Conservation (phyloP, 2,888 invertebrate genomes). For the Hyalella azteca region DNA sequence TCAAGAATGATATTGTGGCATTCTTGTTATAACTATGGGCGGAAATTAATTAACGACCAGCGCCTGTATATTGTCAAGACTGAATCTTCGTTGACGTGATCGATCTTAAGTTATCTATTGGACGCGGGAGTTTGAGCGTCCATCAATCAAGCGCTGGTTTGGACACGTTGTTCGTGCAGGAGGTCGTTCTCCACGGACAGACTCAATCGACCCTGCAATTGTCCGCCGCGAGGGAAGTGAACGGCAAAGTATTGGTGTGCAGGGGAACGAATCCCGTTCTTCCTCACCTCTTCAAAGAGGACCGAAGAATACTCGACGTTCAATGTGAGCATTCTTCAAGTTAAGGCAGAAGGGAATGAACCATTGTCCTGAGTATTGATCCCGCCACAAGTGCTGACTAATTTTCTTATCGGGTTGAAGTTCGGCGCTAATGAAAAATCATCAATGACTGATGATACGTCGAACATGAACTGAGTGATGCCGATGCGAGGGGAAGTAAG, state of each 20-base stretch:
- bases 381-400: neutral
- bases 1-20: too few species aligned
- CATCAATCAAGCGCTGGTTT: too few species aligned
- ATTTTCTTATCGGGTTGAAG: neutral
- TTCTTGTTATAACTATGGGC: too few species aligned
- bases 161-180: neutral
- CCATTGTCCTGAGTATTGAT: slow-evolving; percentile 13
- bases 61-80: too few species aligned
- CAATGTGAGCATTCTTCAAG: slow-evolving; percentile 14
- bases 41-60: too few species aligned
- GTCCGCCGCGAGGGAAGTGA: neutral
- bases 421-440: neutral
- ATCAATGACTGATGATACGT: neutral
- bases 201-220: slow-evolving; percentile 27
- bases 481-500: too few species aligned
- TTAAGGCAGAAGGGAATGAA: neutral
- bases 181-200: slow-evolving; percentile 23
- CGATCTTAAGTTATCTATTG: too few species aligned
- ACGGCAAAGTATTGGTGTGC: slow-evolving; percentile 31
- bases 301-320: slow-evolving; percentile 19
- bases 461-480: too few species aligned
- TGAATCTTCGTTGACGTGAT: too few species aligned
- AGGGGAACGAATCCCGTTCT: slow-evolving; percentile 1
- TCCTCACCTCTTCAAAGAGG: slow-evolving; percentile 16
- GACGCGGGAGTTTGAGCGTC: too few species aligned